phyloP scores from a whole-genome alignment of 2,113 vertebrate genomes.

The Scalopus aquaticus region DNA sequence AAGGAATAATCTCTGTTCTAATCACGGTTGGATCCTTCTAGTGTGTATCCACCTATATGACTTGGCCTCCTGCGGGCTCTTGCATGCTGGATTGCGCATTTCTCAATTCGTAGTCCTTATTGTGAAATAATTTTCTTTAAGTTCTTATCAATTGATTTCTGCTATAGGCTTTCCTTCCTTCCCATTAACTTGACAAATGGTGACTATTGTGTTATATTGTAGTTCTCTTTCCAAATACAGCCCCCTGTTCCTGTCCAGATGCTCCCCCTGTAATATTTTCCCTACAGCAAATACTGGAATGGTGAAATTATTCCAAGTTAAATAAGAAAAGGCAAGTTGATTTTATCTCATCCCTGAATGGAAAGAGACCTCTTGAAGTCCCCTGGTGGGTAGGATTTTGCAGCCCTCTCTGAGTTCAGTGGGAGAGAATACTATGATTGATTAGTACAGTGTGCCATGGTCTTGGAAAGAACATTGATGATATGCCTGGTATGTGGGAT shows the following conservation, averaged over 20 bases:
- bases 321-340: not conserved
- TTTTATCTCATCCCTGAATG: slow-evolving; percentile 17
- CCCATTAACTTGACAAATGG: not conserved
- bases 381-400: not conserved
- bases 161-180: not conserved
- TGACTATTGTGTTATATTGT: not conserved
- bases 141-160: not conserved
- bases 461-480: not conserved
- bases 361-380: not conserved
- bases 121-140: not conserved
- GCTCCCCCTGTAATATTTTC: not conserved
- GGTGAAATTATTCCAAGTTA: not conserved
- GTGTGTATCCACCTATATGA: not conserved
- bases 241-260: not conserved
- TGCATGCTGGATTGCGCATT: not conserved
- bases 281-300: not conserved
- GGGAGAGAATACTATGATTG: not conserved
- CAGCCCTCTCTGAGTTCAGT: not conserved
- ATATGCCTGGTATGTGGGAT: not conserved
- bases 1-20: not conserved
- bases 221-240: not conserved
- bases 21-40: not conserved
- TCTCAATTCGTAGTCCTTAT: not conserved
- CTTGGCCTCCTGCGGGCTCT: not conserved
- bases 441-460: not conserved